These are phyloP conservation scores for Drosophila parthenogenetica DNA, from an alignment of 2,888 invertebrate genomes.

Conservation along the genomic window DNA sequence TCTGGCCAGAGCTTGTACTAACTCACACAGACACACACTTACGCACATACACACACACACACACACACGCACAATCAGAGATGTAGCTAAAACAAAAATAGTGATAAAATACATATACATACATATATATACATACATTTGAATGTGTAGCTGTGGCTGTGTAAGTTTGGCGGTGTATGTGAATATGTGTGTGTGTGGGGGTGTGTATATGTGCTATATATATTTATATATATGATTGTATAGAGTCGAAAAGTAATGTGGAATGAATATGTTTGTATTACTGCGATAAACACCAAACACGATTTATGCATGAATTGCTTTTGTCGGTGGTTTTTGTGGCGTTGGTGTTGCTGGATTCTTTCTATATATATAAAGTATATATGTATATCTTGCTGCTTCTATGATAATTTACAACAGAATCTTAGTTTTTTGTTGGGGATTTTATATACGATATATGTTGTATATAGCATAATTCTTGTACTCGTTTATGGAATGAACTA, in stretches of 20 bases:
- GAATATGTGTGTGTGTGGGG: constrained; percentile 9
- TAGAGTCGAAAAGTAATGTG: constrained; percentile 34
- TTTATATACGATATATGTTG: constrained; percentile 11
- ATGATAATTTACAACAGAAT: background rate
- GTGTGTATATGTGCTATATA: constrained; percentile 26
- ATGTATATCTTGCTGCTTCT: background rate
- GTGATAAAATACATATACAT: constrained; percentile 50
- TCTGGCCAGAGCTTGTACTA: background rate
- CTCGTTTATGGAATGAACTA: constrained; percentile 61
- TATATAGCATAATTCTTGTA: constrained; percentile 29
- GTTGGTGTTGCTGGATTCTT: constrained; percentile 27
- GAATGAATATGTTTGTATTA: constrained; percentile 38
- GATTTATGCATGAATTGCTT: constrained; percentile 56
- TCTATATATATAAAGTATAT: background rate
- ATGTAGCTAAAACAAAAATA: constrained; percentile 50
- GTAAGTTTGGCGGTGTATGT: constrained; percentile 8
- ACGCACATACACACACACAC: constrained; percentile 12
- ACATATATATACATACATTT: constrained; percentile 42
- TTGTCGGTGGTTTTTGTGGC: constrained; percentile 24
- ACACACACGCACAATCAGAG: constrained; percentile 35
- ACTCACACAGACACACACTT: constrained; percentile 8
- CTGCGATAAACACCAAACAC: constrained; percentile 49
- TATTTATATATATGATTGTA: constrained; percentile 16
- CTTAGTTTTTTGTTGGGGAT: constrained; percentile 11
- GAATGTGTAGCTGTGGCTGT: constrained; percentile 22